Conservation (phyloP, 2,888 invertebrate genomes). For the Drosophila heteroneura region DNA sequence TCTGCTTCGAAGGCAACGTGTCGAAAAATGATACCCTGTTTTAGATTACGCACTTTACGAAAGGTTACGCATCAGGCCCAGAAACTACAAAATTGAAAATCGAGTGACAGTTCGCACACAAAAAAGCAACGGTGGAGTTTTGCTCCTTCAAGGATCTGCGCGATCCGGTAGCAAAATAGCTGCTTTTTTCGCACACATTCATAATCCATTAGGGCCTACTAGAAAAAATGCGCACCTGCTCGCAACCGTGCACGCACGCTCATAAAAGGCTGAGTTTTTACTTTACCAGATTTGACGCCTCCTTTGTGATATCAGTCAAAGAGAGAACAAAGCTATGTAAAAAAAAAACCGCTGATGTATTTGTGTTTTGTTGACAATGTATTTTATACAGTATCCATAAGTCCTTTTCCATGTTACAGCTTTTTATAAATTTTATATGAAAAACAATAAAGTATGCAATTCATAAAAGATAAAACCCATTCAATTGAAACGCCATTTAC, state of each 20-base stretch:
- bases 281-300: neutral
- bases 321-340: neutral
- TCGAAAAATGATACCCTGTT: neutral
- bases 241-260: neutral
- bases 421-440: slow-evolving; percentile 45
- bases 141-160: neutral
- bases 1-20: neutral
- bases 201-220: neutral
- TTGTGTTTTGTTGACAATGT: slow-evolving; percentile 47
- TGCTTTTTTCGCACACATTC: neutral
- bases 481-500: neutral
- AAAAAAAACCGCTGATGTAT: neutral
- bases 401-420: slow-evolving; percentile 33
- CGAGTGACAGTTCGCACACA: neutral
- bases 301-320: neutral
- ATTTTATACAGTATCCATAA: slow-evolving; percentile 63
- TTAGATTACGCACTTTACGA: neutral
- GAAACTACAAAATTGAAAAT: neutral
- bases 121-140: too few relatives aligned
- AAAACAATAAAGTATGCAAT: slow-evolving; percentile 32
- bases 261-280: neutral
- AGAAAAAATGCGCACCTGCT: neutral
- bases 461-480: slow-evolving; percentile 13
- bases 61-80: neutral
- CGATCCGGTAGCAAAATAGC: neutral